phyloP scores from a whole-genome alignment of 2,888 invertebrate genomes.

The Pachycephus smyrnensis region DNA sequence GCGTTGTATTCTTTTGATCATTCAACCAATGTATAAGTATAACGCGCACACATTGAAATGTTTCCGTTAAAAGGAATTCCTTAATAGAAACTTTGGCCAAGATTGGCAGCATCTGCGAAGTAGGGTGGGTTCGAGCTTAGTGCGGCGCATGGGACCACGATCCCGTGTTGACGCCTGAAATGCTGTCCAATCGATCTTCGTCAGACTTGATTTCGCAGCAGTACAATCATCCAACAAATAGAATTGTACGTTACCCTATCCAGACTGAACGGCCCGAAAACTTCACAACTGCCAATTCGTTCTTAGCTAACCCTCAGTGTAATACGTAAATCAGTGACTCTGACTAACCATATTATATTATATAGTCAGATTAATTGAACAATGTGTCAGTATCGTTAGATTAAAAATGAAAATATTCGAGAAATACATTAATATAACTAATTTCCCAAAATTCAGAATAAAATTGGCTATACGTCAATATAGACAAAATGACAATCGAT shows the following conservation, averaged over 20 bases:
- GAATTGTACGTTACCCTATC: conserved; percentile 62
- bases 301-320: conserved; percentile 54
- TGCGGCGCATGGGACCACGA: conserved; percentile 46
- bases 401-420: background rate
- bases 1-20: background rate
- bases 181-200: conserved; percentile 66
- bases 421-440: too few species aligned
- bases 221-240: conserved; percentile 67
- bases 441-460: too few species aligned
- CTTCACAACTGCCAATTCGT: conserved; percentile 59
- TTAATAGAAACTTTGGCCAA: conserved; percentile 62
- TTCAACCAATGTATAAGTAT: background rate
- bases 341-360: background rate
- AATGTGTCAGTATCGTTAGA: background rate
- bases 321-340: background rate
- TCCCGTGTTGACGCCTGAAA: conserved; percentile 64
- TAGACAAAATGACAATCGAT: too few species aligned
- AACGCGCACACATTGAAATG: conserved; percentile 15
- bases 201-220: conserved; percentile 67
- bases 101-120: conserved; percentile 64
- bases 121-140: conserved; percentile 34
- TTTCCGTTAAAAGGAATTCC: conserved; percentile 54
- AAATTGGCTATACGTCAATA: too few species aligned
- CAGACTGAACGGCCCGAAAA: conserved; percentile 46
- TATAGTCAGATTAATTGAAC: background rate